These are phyloP conservation scores for Hormaphis cornu DNA, from an alignment of 1,140 invertebrate species.

Conservation along the genomic window DNA sequence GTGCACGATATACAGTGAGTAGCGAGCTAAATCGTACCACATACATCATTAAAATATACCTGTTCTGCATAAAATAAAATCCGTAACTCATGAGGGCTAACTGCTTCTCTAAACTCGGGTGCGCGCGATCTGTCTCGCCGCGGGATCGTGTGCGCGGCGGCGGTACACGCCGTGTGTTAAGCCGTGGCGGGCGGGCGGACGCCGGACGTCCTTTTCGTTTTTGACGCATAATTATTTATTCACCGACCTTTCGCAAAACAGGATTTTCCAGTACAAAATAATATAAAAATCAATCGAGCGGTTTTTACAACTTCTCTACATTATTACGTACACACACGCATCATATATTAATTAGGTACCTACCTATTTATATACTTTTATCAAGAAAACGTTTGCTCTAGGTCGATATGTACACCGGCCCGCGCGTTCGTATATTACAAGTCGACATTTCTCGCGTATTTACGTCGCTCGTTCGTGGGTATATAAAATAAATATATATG, in stretches of 20 bases:
- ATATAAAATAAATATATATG: not conserved
- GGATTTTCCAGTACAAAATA: conserved; percentile 16
- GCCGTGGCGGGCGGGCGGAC: not conserved
- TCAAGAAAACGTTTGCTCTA: conserved; percentile 16
- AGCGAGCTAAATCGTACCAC: too few species aligned
- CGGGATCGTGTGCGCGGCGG: not conserved
- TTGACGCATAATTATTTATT: not conserved
- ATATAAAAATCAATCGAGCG: too few species aligned
- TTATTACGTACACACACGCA: too few species aligned
- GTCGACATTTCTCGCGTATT: not conserved
- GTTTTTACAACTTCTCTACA: too few species aligned
- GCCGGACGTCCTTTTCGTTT: not conserved
- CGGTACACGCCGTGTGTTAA: too few species aligned
- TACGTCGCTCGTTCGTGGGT: not conserved
- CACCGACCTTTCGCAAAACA: conserved; percentile 18
- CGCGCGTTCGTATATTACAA: conserved; percentile 3
- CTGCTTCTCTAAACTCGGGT: conserved; percentile 4
- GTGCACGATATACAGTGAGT: too few species aligned
- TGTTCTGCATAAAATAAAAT: not conserved
- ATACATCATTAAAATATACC: too few species aligned
- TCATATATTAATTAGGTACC: not conserved
- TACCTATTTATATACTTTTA: too few species aligned
- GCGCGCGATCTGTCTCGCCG: not conserved
- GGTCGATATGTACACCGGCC: not conserved
- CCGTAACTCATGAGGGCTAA: not conserved